A percentile compares a stretch with the other conserved stretches of the same genome.
Conservation (phyloP, 1,140 invertebrate genomes). For the Colletes gigas region DNA sequence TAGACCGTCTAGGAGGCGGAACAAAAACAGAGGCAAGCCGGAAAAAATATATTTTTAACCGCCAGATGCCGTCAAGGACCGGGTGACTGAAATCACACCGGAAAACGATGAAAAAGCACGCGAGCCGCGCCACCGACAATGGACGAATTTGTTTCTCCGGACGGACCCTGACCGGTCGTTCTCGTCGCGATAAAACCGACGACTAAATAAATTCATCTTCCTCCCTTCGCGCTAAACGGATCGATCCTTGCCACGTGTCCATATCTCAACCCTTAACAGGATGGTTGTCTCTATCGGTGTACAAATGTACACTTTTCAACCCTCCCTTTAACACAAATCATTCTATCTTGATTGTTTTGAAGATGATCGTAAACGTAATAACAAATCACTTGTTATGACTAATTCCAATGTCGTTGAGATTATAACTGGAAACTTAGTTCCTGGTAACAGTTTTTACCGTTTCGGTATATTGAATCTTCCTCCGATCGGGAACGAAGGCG, state of each 20-base stretch:
- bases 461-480: too few species aligned
- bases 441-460: too few species aligned
- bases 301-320: too few species aligned
- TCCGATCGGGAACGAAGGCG: too few species aligned
- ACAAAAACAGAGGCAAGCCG: constrained; percentile 49
- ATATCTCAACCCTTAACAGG: too few species aligned
- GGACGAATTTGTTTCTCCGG: constrained; percentile 23
- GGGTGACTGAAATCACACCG: constrained; percentile 50
- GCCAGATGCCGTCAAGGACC: constrained; percentile 57
- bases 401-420: too few species aligned
- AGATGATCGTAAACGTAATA: too few species aligned
- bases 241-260: background rate
- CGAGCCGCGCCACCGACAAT: constrained; percentile 16
- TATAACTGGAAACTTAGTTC: too few species aligned
- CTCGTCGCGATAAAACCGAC: background rate
- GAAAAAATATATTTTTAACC: constrained; percentile 66
- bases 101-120: constrained; percentile 19
- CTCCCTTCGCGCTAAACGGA: background rate
- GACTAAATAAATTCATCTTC: background rate
- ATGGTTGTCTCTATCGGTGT: too few species aligned
- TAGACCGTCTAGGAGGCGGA: constrained; percentile 41
- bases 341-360: too few species aligned
- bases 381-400: too few species aligned
- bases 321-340: too few species aligned
- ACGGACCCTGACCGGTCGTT: background rate